These are phyloP conservation scores for Macrophya annulata DNA, from an alignment of 2,888 invertebrate genomes.

Conservation along the genomic window DNA sequence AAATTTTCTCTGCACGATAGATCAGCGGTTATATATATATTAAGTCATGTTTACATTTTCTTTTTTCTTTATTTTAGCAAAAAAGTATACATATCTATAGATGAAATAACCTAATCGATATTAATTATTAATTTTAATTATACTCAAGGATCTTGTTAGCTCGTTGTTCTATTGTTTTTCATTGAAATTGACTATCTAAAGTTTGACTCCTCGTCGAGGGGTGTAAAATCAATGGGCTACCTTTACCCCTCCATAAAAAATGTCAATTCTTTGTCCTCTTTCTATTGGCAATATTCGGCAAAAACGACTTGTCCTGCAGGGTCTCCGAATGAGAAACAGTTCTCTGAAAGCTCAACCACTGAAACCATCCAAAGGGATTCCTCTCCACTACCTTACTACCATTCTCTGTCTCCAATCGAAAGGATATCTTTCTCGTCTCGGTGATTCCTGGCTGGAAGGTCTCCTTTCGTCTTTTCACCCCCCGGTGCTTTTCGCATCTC, in stretches of 20 bases:
- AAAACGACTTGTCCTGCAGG: slow-evolving; percentile 45
- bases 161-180: neutral
- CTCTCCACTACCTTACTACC: slow-evolving; percentile 2
- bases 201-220: neutral
- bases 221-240: slow-evolving; percentile 1
- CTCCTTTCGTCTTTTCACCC: neutral
- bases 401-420: slow-evolving; percentile 18
- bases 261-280: slow-evolving; percentile 32
- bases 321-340: slow-evolving; percentile 12
- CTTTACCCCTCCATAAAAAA: slow-evolving; percentile 33
- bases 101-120: neutral
- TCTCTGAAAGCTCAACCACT: slow-evolving; percentile 16
- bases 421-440: slow-evolving; percentile 28
- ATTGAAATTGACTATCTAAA: slow-evolving; percentile 10
- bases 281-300: slow-evolving; percentile 46
- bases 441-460: neutral
- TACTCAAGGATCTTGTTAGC: neutral
- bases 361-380: slow-evolving; percentile 43
- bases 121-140: neutral
- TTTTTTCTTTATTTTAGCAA: neutral
- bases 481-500: neutral
- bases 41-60: neutral
- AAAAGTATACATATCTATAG: neutral
- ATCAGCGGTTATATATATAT: neutral
- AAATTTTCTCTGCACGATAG: neutral